phyloP scores from a whole-genome alignment of 2,113 vertebrate species.

The Psophia crepitans region DNA sequence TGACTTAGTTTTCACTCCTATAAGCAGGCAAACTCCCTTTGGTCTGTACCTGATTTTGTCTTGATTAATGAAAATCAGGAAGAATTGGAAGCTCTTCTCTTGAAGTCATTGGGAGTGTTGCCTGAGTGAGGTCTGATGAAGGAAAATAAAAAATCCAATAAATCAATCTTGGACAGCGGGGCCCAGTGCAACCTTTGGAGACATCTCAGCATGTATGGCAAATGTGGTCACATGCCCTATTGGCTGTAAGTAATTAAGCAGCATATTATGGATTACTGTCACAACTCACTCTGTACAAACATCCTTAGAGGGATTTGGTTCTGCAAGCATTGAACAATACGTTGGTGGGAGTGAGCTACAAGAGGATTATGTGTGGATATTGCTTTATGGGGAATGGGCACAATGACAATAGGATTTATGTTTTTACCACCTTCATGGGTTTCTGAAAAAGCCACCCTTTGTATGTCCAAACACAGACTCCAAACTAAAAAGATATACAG shows the following conservation, averaged over 20 bases:
- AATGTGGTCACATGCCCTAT: not conserved
- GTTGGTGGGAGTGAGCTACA: not conserved
- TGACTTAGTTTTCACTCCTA: not conserved
- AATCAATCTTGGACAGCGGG: not conserved
- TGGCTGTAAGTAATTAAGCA: not conserved
- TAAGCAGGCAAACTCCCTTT: not conserved
- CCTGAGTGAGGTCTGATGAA: not conserved
- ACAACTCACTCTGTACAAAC: not conserved
- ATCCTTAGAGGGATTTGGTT: not conserved
- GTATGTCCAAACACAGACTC: not conserved
- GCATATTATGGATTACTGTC: slow-evolving; percentile 3
- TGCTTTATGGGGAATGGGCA: not conserved
- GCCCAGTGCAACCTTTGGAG: not conserved
- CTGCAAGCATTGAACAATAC: not conserved
- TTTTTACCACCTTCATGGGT: not conserved
- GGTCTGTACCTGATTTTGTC: not conserved
- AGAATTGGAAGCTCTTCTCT: not conserved
- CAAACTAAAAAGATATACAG: not conserved
- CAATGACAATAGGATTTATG: not conserved
- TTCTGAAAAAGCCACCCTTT: not conserved
- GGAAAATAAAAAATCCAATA: not conserved
- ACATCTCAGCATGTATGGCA: not conserved
- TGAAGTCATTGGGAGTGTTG: not conserved
- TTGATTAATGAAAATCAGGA: not conserved
- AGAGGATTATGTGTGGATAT: not conserved